Conservation (phyloP, 2,113 vertebrate species). For the Centropus bengalensis region DNA sequence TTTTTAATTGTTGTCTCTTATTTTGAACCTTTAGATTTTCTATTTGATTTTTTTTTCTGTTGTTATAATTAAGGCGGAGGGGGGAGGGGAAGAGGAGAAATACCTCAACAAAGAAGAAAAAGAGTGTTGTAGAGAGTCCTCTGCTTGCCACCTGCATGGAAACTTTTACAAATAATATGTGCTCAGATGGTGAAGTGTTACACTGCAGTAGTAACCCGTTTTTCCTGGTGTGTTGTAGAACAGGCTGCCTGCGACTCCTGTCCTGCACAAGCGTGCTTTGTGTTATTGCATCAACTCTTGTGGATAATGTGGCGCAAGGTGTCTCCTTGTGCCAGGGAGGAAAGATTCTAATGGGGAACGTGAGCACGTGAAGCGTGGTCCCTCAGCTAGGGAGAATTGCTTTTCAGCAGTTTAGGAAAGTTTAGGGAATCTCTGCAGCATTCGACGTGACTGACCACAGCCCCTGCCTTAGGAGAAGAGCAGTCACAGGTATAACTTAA, state of each 20-base stretch:
- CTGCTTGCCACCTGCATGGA: neutral
- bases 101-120: neutral
- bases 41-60: neutral
- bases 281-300: fast-evolving
- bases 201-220: neutral
- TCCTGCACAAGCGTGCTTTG: fast-evolving
- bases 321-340: neutral
- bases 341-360: neutral
- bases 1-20: conserved; percentile 59
- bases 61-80: neutral
- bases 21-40: conserved; percentile 67
- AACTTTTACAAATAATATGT: neutral
- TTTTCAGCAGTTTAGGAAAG: neutral
- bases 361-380: neutral
- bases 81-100: neutral
- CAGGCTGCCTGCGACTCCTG: neutral
- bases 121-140: neutral
- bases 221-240: neutral
- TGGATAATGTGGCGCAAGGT: fast-evolving
- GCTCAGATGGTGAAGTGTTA: neutral
- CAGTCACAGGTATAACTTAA: neutral
- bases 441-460: neutral
- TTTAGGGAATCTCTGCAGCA: neutral
- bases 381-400: neutral
- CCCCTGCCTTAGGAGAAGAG: fast-evolving